Evolutionary conservation across 2,113 vertebrate species (phyloP).

Genomic region (Lepus americanus): DNA sequence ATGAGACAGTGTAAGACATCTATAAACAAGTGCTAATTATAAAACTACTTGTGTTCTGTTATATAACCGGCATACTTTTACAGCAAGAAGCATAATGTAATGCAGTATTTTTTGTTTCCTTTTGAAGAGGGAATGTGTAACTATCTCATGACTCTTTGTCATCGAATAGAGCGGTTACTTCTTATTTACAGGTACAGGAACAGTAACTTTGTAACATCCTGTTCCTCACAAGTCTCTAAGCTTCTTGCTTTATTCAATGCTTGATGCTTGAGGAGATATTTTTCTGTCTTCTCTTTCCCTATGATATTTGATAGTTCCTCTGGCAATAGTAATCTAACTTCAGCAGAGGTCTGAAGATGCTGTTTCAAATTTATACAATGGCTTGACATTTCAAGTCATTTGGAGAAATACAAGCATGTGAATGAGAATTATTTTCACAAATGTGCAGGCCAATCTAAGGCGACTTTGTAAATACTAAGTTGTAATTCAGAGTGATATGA

Average conservation of each 20-base stretch:
- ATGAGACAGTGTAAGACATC: not conserved
- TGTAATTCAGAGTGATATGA: not conserved
- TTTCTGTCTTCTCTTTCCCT: not conserved
- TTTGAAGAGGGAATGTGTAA: not conserved
- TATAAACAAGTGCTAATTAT: constrained; percentile 41
- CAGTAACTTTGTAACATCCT: not conserved
- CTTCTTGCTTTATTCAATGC: not conserved
- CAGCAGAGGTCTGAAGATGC: not conserved
- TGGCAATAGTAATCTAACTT: not conserved
- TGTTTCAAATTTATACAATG: not conserved
- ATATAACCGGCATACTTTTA: not conserved
- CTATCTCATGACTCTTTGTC: not conserved
- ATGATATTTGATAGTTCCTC: not conserved
- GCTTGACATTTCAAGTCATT: constrained; percentile 20
- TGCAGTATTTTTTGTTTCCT: not conserved
- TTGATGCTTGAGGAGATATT: not conserved
- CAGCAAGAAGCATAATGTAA: not conserved
- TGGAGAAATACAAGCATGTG: not conserved
- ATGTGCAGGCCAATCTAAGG: not conserved
- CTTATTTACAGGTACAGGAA: not conserved
- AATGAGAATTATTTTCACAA: not conserved
- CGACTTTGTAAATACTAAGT: not conserved
- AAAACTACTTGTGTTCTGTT: constrained; percentile 32
- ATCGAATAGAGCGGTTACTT: not conserved
- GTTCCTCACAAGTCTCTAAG: not conserved